These are phyloP conservation scores for Muntiacus reevesi DNA, from an alignment of 2,113 vertebrate genomes.

Conservation along the genomic window DNA sequence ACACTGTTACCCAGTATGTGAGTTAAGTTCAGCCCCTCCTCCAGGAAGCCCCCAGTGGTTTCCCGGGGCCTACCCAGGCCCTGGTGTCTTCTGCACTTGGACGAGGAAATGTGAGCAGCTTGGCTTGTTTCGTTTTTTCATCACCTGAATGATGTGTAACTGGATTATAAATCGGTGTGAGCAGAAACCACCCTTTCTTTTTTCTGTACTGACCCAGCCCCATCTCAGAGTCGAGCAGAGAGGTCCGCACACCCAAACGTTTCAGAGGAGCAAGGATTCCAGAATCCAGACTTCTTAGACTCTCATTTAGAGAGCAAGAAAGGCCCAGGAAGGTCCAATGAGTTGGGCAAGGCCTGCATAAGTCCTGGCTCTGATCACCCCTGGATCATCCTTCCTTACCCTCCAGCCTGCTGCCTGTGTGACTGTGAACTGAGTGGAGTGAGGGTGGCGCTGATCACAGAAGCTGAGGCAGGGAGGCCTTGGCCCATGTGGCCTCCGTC, in stretches of 20 bases:
- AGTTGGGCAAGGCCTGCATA: background rate
- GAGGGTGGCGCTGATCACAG: background rate
- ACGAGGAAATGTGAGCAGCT: background rate
- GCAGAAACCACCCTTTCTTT: background rate
- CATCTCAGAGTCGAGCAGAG: background rate
- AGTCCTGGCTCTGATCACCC: background rate
- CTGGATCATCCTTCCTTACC: background rate
- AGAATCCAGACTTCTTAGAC: background rate
- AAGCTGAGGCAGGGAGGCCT: background rate
- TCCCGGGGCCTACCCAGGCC: background rate
- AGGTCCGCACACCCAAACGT: background rate
- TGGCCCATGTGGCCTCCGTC: background rate
- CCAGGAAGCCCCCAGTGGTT: background rate
- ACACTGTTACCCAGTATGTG: accelerated
- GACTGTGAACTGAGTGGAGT: background rate
- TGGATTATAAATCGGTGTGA: background rate
- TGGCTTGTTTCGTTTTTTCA: background rate
- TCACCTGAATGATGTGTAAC: background rate
- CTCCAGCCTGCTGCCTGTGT: background rate
- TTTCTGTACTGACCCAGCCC: background rate
- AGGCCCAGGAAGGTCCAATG: too few relatives aligned
- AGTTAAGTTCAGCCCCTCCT: background rate
- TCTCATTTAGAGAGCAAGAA: background rate
- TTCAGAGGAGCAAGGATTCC: background rate
- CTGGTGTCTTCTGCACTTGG: background rate